Base-by-base conservation (phyloP, 2,113 vertebrate species). In the Cephalopterus ornatus region DNA sequence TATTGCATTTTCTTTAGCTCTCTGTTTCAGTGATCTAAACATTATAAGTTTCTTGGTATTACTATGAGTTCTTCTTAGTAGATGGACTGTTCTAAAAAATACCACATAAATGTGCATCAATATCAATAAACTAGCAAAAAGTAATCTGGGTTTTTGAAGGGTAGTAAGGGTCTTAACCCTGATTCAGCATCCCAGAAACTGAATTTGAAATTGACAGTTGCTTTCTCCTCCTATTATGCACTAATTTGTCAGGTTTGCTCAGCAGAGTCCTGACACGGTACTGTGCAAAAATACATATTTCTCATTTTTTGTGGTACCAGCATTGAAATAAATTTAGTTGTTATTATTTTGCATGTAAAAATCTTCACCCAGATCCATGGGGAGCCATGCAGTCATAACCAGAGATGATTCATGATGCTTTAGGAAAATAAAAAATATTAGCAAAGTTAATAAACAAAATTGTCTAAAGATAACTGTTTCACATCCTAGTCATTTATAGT, bases 111-210 rank as follows among this genome's bases (percentile, higher is more conserved):
- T 28, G 5, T 55, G 4, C 22, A 26, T 44, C 1, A 2, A 23
- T 71, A 95, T 86, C 32, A 59, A 89, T 95, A 94, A 94, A 50
- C 23, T 44, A 91, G 21, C 35, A 79, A 85, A 44, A 97, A 89
- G 18, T 72, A 87, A 92, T 94, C 24, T 58, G 33, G 41, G 9
- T 62, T 74, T 96, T 73, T 84, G 33, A 66, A 92, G 17, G 14
- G 5, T 50, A 53, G 1, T 52, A 71, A 88, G 89, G 52, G 15
- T 63, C 35, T 72, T 67, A 47, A 87, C 27, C 67, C 33, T 80
- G 28, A 83, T 53, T 96, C 52, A 83, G 17, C 26, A 52, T 93
- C 63, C 74, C 56, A 91, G 67, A 94, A 94, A 71, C 53, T 58
- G 79, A 55, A 59, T 77, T 74, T 63, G 26, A 93, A 82, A 41